Base-by-base conservation (phyloP, 1,140 invertebrate species). In the Aphelenchoides fujianensis region DNA sequence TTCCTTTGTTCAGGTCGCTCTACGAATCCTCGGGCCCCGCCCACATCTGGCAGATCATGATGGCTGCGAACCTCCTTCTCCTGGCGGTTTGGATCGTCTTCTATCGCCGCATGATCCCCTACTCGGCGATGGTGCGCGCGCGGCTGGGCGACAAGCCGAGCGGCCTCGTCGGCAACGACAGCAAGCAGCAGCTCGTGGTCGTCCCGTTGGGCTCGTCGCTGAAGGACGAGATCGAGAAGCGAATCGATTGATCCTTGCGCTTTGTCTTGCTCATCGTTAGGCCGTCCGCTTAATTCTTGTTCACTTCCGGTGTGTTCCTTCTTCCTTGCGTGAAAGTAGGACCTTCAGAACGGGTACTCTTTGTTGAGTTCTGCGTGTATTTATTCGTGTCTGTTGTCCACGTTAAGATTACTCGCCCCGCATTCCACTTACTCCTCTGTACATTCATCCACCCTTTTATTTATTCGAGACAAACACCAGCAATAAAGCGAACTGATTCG, bases 41-140 rank as follows among this genome's bases (percentile, higher is more conserved):
- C n/a, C 32, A 37, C 23, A 34, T 74, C 35, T 74, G 73, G 73
- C 16, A 23, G 3, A 19, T 36, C 9, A 59, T 55, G 5, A 75
- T 74, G 27, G 54, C 1, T 3, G 28, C 66, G 12, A 59, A 59
- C 30, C 28, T 9, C 7, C 23, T 68, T 0, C 66, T 36, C 3
- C 48, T 74, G 23, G 16, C 36, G 31, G 31, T 74, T 0, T 74
- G 74, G 66, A 1, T 73, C 2, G 27, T 76, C 61, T 75, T 53
- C 32, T 74, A 74, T 31, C 16, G 63, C 0, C 73, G 66, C 5
- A 48, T 74, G 35, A 67, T 74, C 23, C 71, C 73, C 36, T 64
- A 32, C 37, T 52, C 28, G 9, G 16, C 52, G 34, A 34, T 34
- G 7, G 27, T 36, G 2, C 12, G 53, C 37, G 28, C 5, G 19